A percentile compares a stretch with the other conserved stretches of the same genome.
Evolutionary conservation across 2,888 invertebrate species (phyloP).

Genomic region (Ferdinandea cuprea): DNA sequence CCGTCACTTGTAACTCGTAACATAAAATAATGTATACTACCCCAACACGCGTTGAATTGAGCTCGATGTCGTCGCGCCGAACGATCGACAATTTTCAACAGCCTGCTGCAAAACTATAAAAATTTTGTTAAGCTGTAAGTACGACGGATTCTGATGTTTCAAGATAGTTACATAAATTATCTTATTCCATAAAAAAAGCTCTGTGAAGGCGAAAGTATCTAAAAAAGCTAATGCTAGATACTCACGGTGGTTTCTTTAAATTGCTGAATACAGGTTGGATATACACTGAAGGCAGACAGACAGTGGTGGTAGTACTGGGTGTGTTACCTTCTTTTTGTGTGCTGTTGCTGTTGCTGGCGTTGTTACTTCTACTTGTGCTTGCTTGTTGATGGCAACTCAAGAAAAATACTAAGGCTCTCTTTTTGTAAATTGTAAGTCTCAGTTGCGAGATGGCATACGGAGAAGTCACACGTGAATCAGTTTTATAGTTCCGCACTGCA

Average conservation of each 20-base stretch:
- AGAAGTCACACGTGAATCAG: conserved; percentile 52
- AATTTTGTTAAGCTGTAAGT: no score
- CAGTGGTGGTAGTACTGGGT: conserved; percentile 62
- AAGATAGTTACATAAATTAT: conserved; percentile 34
- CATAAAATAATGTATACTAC: no score
- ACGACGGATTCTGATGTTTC: conserved; percentile 1
- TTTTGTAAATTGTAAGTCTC: conserved; percentile 59
- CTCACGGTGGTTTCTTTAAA: conserved; percentile 30
- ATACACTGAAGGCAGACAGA: conserved; percentile 36
- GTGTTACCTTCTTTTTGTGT: conserved; percentile 58
- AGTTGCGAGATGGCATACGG: conserved; percentile 66
- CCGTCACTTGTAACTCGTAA: no score
- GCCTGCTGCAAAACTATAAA: no score
- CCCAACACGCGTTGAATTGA: no score
- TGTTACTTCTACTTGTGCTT: no score
- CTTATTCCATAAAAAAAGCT: conserved; percentile 60
- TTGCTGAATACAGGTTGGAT: conserved; percentile 60
- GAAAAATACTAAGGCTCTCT: conserved; percentile 41
- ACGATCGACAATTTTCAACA: no score
- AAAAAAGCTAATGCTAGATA: conserved; percentile 47
- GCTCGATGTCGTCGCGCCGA: no score
- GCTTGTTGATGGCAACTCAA: conserved; percentile 45
- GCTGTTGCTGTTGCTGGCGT: no score
- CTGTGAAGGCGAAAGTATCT: conserved; percentile 66
- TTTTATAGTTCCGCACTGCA: conserved; percentile 12